A percentile compares a stretch with the other conserved stretches of the same genome.
phyloP scores from a whole-genome alignment of 2,888 invertebrate genomes.

The Punctoribates punctum region DNA sequence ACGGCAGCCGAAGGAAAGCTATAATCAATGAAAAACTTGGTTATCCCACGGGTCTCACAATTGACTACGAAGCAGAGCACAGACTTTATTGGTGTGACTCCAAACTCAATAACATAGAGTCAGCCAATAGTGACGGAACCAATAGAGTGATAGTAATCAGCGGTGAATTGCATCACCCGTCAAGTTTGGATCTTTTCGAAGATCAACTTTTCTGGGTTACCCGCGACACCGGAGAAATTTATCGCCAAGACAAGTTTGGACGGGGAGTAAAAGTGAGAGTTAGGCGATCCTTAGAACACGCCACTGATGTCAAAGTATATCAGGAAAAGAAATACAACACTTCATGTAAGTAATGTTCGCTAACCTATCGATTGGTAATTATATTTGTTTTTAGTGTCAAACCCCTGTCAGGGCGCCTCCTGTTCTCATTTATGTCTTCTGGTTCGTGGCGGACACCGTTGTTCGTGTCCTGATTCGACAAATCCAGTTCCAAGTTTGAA shows the following conservation, averaged over 20 bases:
- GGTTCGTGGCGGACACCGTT: constrained; percentile 80
- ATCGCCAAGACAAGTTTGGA: constrained; percentile 93
- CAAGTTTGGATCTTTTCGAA: constrained; percentile 89
- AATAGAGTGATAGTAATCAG: constrained; percentile 66
- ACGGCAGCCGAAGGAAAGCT: constrained; percentile 78
- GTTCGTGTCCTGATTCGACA: constrained; percentile 78
- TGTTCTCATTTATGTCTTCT: constrained; percentile 92
- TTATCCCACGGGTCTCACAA: constrained; percentile 80
- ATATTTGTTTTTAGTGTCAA: constrained; percentile 51
- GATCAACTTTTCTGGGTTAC: constrained; percentile 91
- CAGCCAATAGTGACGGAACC: constrained; percentile 74
- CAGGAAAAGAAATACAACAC: constrained; percentile 65
- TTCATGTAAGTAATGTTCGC: constrained; percentile 54
- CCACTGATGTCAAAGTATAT: constrained; percentile 69
- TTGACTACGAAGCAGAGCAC: constrained; percentile 82
- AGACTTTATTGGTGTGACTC: constrained; percentile 93
- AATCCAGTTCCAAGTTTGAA: constrained; percentile 43
- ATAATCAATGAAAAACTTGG: constrained; percentile 76
- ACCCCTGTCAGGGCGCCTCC: constrained; percentile 63
- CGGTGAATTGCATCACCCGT: constrained; percentile 62
- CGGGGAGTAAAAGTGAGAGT: constrained; percentile 80
- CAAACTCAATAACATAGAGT: constrained; percentile 83
- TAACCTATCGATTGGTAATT: constrained; percentile 33
- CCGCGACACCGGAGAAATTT: constrained; percentile 76
- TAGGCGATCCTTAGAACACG: constrained; percentile 76